phyloP scores from a whole-genome alignment of 2,113 vertebrate genomes.

The Mobula hypostoma region DNA sequence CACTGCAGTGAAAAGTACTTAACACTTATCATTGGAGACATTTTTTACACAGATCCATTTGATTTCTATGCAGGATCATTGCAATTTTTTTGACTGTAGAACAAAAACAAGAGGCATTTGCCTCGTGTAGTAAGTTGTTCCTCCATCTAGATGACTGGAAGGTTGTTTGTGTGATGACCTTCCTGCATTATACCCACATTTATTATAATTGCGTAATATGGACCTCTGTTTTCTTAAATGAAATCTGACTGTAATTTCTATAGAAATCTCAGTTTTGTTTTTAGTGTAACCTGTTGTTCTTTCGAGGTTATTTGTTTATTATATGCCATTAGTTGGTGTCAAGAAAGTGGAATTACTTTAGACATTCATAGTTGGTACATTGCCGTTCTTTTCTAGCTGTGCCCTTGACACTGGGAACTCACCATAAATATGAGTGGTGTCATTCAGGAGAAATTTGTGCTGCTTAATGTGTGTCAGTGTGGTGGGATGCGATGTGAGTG shows the following conservation, averaged over 20 bases:
- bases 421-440: not conserved
- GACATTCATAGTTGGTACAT: not conserved
- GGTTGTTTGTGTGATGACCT: not conserved
- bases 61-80: not conserved
- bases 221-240: no score
- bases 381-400: not conserved
- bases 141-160: not conserved
- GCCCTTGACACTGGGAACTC: not conserved
- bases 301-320: not conserved
- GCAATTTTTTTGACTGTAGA: not conserved
- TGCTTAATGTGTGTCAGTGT: not conserved
- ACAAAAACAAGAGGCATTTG: not conserved
- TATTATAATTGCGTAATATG: no score
- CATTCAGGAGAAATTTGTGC: not conserved
- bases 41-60: not conserved
- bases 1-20: not conserved
- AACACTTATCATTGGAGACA: not conserved
- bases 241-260: not conserved
- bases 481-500: not conserved
- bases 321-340: no score
- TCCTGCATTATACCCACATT: not conserved
- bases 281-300: not conserved
- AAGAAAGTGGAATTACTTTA: not conserved
- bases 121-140: not conserved
- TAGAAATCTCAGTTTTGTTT: not conserved